Conservation (phyloP, 2,797 vertebrate species). For the Karalla daura region DNA sequence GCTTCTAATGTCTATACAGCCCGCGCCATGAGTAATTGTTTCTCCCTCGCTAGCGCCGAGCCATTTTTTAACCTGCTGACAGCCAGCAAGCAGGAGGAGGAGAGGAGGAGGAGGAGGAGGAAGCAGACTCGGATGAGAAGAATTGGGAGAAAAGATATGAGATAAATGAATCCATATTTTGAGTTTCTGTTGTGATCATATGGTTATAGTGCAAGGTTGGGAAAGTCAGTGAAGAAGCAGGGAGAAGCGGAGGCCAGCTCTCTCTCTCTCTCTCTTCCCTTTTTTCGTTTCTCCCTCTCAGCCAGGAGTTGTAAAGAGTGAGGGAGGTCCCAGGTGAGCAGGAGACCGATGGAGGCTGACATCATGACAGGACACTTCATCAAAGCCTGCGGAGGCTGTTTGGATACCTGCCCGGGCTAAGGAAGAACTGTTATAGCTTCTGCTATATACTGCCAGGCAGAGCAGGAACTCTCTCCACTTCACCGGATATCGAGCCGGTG, state of each 20-base stretch:
- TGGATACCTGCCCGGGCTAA: conserved; percentile 69
- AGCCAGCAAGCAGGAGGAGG: conserved; percentile 64
- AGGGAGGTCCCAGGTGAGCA: conserved; percentile 78
- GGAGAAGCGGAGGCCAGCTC: conserved; percentile 29
- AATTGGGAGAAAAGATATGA: conserved; percentile 29
- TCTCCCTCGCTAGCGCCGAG: conserved; percentile 71
- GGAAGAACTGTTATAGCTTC: conserved; percentile 57
- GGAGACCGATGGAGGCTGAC: conserved; percentile 75
- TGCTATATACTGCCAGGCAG: conserved; percentile 53
- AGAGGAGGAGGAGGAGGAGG: conserved; percentile 25
- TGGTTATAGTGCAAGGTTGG: conserved; percentile 1
- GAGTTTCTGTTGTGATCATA: conserved; percentile 33
- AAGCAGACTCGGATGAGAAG: conserved; percentile 43
- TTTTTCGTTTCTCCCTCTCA: conserved; percentile 15
- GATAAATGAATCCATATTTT: conserved; percentile 28
- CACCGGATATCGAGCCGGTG: conserved; percentile 33
- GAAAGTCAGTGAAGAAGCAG: conserved; percentile 2
- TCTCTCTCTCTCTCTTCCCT: conserved; percentile 3
- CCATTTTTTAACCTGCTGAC: conserved; percentile 83
- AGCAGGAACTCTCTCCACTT: conserved; percentile 39
- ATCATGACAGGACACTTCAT: conserved; percentile 82
- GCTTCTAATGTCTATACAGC: conserved; percentile 75
- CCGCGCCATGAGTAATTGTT: conserved; percentile 82
- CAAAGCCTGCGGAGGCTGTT: conserved; percentile 69
- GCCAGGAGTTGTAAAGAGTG: conserved; percentile 62